These are phyloP conservation scores for Hydrotaea cyrtoneurina DNA, from an alignment of 2,888 invertebrate genomes.

Conservation along the genomic window DNA sequence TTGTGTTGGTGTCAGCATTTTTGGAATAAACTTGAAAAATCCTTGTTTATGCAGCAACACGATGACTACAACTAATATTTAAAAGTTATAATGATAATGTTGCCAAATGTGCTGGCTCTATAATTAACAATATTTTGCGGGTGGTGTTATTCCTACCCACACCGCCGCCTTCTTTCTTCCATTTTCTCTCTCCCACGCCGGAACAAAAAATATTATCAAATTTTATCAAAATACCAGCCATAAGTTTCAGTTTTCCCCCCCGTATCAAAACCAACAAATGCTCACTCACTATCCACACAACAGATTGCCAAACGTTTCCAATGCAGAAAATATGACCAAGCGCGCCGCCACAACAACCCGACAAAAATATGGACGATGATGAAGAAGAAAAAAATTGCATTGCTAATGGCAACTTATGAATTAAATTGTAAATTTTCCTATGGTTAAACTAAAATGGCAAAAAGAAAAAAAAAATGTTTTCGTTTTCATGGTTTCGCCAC, in stretches of 20 bases:
- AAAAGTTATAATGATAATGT: background rate
- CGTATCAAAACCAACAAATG: background rate
- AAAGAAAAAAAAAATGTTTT: slow-evolving; percentile 26
- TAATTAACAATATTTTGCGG: slow-evolving; percentile 4
- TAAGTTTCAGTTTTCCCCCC: slow-evolving; percentile 37
- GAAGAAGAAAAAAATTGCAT: slow-evolving; percentile 42
- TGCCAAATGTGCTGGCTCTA: background rate
- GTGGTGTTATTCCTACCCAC: background rate
- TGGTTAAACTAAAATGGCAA: slow-evolving; percentile 44
- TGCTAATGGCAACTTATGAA: slow-evolving; percentile 64
- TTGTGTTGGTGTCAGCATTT: no score
- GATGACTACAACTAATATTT: no score
- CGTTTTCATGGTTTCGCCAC: slow-evolving; percentile 27
- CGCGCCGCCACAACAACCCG: background rate
- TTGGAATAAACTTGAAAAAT: no score
- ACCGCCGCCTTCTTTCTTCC: slow-evolving; percentile 7
- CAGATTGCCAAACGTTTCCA: background rate
- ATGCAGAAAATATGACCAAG: slow-evolving; percentile 17
- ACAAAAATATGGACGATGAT: background rate
- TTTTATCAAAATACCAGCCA: slow-evolving; percentile 35
- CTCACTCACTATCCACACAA: background rate
- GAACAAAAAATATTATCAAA: slow-evolving; percentile 11
- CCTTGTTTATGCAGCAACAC: no score
- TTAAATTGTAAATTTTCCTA: slow-evolving; percentile 52
- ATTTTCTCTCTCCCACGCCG: background rate